Evolutionary conservation across 30 jellyfish, hydroid and myxozoan species (phyloP).

Genomic region (Hydractinia echinata): DNA sequence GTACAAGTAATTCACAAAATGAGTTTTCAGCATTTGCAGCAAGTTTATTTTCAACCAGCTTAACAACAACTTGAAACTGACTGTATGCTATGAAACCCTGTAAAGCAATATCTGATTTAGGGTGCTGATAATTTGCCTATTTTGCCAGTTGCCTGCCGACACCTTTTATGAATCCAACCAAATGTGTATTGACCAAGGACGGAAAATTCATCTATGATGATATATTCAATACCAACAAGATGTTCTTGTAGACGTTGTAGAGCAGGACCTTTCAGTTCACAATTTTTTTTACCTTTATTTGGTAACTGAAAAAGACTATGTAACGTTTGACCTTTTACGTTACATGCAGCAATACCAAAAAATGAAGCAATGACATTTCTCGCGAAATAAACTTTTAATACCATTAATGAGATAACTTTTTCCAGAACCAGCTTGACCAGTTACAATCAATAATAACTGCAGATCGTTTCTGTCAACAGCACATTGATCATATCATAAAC

Average conservation of each 20-base stretch:
- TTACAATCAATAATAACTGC: no score
- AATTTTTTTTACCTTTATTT: conserved; percentile 21
- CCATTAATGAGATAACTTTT: no score
- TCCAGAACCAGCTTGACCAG: no score
- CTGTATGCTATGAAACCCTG: conserved; percentile 30
- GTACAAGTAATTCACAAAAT: background rate
- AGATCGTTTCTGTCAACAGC: no score
- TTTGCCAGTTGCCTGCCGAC: conserved; percentile 36
- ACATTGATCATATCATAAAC: no score
- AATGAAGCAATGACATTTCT: background rate
- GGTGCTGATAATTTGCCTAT: conserved; percentile 9
- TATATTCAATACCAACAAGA: background rate
- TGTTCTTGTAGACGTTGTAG: conserved; percentile 6
- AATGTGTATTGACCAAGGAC: conserved; percentile 39
- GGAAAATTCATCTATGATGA: conserved; percentile 47
- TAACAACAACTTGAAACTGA: background rate
- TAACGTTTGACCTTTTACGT: conserved; percentile 45
- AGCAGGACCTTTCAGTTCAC: conserved; percentile 34
- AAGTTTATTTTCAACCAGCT: background rate
- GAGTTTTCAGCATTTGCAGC: conserved; percentile 12
- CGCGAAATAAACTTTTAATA: background rate
- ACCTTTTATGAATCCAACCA: conserved; percentile 46
- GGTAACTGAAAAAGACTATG: conserved; percentile 45
- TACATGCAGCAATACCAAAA: conserved; percentile 21
- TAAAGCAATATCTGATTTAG: conserved; percentile 20